Base-by-base conservation (phyloP, 2,113 vertebrate genomes). In the Strix uralensis region DNA sequence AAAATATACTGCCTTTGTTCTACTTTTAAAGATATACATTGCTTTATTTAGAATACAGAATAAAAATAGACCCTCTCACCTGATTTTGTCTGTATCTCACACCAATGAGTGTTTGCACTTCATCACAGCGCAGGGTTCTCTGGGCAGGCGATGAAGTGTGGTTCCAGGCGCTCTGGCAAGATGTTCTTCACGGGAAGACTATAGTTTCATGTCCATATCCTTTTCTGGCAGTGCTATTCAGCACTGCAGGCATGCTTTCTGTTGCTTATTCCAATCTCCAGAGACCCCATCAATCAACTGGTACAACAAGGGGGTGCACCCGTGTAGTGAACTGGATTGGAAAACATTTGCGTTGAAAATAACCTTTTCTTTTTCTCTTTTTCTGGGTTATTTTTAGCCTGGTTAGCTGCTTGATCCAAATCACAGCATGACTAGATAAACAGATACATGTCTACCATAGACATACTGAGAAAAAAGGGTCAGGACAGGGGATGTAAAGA, bases 41-140 rank as follows among this genome's bases (percentile, higher is more conserved):
- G 8, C 88, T 94, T 88, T 90, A 77, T 94, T 97, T 94, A 88
- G 88, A 79, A 77, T 80, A 49, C 26, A 42, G 85, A 88, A 21
- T 75, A 92, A 93, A 95, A 97, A 93, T 82, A 94, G 88, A 80
- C 54, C 8, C 36, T 88, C 34, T 81, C 49, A 89, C 71, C 36
- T 92, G 71, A 77, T 88, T 88, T 73, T 0, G 1, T 49, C 30
- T 44, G 16, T 80, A 69, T 92, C 79, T 85, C 63, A 30, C n/a
- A 80, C 66, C 58, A 36, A 0, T 20, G 67, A 69, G 13, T 63
- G 54, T 88, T 90, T 65, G 54, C 66, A 88, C 78, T 92, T 90
- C 82, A 80, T 88, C 88, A 94, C 36, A 66, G 49, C 2, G 1
- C 54, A 73, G 52, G 49, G 27, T 44, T 65, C n/a, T 52, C 18